Conservation (phyloP, 2,113 vertebrate genomes). For the Psephotus haematonotus region DNA sequence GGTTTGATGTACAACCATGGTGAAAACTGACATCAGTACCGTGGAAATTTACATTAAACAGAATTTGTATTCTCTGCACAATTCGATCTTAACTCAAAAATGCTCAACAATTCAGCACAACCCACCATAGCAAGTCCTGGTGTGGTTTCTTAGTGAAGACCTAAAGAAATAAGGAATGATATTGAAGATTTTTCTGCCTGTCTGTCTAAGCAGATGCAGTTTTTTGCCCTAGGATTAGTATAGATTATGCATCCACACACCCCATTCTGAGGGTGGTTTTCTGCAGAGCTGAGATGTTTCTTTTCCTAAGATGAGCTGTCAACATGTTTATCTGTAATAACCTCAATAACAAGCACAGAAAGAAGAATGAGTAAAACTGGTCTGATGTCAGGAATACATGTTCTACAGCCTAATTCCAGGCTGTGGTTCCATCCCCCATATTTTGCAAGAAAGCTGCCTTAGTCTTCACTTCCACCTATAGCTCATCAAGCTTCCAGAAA, state of each 20-base stretch:
- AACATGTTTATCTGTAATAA: constrained; percentile 23
- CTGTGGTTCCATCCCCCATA: background rate
- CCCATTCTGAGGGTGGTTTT: constrained; percentile 11
- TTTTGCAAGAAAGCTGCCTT: background rate
- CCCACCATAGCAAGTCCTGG: background rate
- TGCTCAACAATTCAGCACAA: constrained; percentile 5
- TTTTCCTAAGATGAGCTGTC: constrained; percentile 15
- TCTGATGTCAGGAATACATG: background rate
- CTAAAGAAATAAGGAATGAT: background rate
- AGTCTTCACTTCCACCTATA: constrained; percentile 1
- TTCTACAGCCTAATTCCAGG: background rate
- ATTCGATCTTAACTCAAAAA: background rate
- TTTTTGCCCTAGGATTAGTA: background rate
- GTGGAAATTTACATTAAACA: background rate
- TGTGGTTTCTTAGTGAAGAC: background rate
- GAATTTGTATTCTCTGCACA: background rate
- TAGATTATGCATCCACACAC: background rate
- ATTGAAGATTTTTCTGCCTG: background rate
- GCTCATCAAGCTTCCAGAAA: background rate
- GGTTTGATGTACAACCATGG: background rate
- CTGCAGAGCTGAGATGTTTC: background rate
- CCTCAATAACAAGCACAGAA: constrained; percentile 14
- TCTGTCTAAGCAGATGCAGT: background rate
- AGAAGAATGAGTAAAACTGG: constrained; percentile 6
- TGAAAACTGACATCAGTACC: background rate